Evolutionary conservation across 2,888 invertebrate genomes (phyloP), one percentile per base, ranked within the genome.

Genomic region (Salpingus planirostris): DNA sequence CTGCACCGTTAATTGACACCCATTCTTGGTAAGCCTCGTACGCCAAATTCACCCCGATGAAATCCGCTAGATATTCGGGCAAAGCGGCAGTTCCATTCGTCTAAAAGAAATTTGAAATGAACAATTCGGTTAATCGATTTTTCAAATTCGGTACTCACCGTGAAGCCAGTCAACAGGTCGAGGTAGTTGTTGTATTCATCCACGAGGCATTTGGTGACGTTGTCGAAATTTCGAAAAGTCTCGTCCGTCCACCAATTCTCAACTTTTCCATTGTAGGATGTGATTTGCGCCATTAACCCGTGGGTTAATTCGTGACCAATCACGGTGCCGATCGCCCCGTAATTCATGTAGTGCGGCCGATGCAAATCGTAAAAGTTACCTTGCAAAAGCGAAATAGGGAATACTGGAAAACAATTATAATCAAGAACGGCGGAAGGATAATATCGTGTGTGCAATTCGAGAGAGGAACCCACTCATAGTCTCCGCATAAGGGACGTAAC

Each of bases 11-110:
- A 5, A 74, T 66, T 5, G 69, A 62, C 0, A 71, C 73, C 83
- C 83, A 87, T 3, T 73, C 71, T 29, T 75, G 69, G 59, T 89
- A 88, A 1, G 87, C 89, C 43, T 74, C 70, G 60, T 90, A 92
- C 0, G 91, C 86, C 52, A 86, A 80, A 55, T 88, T 88, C 40
- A 89, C 75, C 0, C 91, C 92, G 1, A 87, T 88, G 55, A 89
- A 89, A 57, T 92, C 92, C 0, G 91, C 90, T 29, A 92, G 84
- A 59, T 91, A 91, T 60, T 92, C 91, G 8, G 8, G 18, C 6
- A n/a, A n/a, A n/a, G n/a, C n/a, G n/a, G n/a, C n/a, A n/a, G n/a
- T n/a, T n/a, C n/a, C n/a, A n/a, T n/a, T n/a, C n/a, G n/a, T n/a
- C n/a, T n/a, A n/a, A n/a, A 10, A 21, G 2, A 1, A 26, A 27